These are phyloP conservation scores for Sinocyclocheilus anophthalmus DNA, from an alignment of 2,113 vertebrate species.

Conservation along the genomic window DNA sequence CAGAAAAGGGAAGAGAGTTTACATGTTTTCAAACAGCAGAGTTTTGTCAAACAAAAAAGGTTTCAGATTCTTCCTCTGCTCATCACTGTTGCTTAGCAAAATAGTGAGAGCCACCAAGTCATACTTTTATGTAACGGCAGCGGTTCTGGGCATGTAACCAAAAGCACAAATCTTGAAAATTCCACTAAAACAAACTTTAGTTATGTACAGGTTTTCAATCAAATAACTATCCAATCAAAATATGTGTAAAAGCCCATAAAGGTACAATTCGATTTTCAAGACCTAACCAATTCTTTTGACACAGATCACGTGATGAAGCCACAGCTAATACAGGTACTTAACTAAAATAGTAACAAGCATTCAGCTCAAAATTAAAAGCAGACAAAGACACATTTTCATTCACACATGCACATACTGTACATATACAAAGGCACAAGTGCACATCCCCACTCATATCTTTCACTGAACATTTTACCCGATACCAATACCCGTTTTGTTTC, in stretches of 20 bases:
- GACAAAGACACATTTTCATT: not conserved
- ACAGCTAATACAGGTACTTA: not conserved
- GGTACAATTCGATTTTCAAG: not conserved
- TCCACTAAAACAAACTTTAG: too few species aligned
- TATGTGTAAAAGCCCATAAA: not conserved
- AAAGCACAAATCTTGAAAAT: too few species aligned
- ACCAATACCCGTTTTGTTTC: constrained; percentile 5
- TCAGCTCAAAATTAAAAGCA: not conserved
- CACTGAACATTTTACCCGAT: not conserved
- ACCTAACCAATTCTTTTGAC: not conserved
- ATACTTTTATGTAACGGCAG: too few species aligned
- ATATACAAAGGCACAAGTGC: not conserved
- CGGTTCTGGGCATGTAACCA: too few species aligned
- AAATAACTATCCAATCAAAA: too few species aligned
- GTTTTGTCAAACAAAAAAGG: not conserved
- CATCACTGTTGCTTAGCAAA: too few species aligned
- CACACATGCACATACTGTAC: not conserved
- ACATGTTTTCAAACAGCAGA: not conserved
- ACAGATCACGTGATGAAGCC: not conserved
- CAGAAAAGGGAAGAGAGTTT: not conserved
- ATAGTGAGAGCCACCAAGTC: too few species aligned
- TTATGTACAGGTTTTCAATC: too few species aligned
- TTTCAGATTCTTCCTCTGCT: too few species aligned
- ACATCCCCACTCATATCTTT: not conserved
- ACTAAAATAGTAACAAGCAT: not conserved